Base-by-base conservation (phyloP, 2,113 vertebrate species). In the Phaetusa simplex region DNA sequence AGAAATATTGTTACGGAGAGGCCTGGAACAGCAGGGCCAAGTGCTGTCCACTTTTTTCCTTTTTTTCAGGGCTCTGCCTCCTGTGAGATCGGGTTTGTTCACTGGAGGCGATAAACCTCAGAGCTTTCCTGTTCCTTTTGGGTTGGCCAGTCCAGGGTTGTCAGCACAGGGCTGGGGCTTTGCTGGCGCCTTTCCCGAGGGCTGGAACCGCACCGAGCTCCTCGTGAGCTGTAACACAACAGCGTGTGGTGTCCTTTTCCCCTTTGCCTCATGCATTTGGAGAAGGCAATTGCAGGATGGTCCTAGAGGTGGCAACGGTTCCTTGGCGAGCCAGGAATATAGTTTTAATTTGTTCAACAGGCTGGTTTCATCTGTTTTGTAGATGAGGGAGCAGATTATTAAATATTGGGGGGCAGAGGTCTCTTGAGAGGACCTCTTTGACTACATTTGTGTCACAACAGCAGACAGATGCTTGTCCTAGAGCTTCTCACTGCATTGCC, bases 161-260 rank as follows among this genome's bases (percentile, higher is more conserved):
- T 40, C 67, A 70, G 11, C 50, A 42, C 20, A 73, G 42, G 34
- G 21, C 34, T 72, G 66, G 53, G 87, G 17, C 38, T 82, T 43
- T 71, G 32, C 59, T 82, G 2, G 0, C 1, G 0, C 1, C 0
- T 42, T 47, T 53, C 58, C 61, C 7, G 16, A 52, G 58, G 45
- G 47, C 42, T 81, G 56, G n/a, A 64, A 8, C 16, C 8, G 27
- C 43, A 4, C 2, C 1, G 10, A 56, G 69, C 43, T 81, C n/a
- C 47, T 67, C 1, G 0, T 36, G 85, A 71, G 70, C 64, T 81
- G 47, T 27, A 34, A 32, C 23, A 4, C 40, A 62, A 53, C 56
- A 53, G 6, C 32, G 4, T 1, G 6, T 7, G 47, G 14, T 56
- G 27, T 43, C 49, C 65, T 61, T 79, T 61, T 47, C 34, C 64